These are phyloP conservation scores for Corythornis vintsioides DNA, from an alignment of 2,113 vertebrate species.

Conservation along the genomic window DNA sequence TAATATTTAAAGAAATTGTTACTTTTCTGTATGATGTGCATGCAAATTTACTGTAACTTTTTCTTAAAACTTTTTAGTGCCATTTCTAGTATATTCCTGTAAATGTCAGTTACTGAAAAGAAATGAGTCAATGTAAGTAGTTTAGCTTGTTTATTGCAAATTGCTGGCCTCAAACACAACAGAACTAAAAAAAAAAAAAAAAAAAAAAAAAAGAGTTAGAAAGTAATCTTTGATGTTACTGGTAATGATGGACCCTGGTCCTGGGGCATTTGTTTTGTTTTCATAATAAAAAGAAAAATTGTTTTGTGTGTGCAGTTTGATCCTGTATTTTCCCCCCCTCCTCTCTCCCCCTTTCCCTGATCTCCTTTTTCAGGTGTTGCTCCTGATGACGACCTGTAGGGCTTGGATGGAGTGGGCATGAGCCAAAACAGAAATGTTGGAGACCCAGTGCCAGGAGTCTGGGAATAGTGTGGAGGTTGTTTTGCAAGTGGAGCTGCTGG, in stretches of 20 bases:
- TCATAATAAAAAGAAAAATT: conserved; percentile 90
- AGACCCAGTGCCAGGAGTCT: fast-evolving
- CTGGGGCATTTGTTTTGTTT: conserved; percentile 87
- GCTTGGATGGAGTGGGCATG: neutral
- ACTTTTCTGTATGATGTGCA: conserved; percentile 94
- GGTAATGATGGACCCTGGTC: conserved; percentile 88
- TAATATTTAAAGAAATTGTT: conserved; percentile 83
- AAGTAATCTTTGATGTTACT: conserved; percentile 89
- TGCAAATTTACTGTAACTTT: conserved; percentile 91
- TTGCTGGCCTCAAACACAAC: conserved; percentile 77
- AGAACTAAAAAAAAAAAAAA: conserved; percentile 41
- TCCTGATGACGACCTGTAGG: neutral
- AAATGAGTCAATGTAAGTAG: conserved; percentile 81
- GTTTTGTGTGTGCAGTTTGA: conserved; percentile 23
- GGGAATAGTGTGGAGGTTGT: neutral
- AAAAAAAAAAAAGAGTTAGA: conserved; percentile 64
- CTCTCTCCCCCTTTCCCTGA: neutral
- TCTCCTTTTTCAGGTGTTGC: neutral
- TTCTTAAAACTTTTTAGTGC: conserved; percentile 87
- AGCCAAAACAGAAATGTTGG: too few species aligned
- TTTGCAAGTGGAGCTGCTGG: neutral
- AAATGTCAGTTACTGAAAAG: conserved; percentile 83
- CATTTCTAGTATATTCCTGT: conserved; percentile 87
- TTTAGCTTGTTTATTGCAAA: conserved; percentile 82
- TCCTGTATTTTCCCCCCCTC: neutral